Evolutionary conservation across 2,888 invertebrate species (phyloP).

Genomic region (Rotaria sp.): DNA sequence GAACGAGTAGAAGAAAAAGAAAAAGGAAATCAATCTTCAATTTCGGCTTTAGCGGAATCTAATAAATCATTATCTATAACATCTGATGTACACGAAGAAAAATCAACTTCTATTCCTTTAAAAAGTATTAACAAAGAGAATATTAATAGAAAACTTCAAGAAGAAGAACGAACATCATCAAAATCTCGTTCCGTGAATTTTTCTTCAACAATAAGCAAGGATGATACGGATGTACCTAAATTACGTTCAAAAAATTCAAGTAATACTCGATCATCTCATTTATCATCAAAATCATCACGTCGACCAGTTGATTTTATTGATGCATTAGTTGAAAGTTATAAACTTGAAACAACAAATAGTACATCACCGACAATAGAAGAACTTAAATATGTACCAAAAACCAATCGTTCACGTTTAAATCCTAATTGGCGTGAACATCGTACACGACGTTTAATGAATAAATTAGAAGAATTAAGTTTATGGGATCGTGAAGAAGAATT

Average conservation of each 20-base stretch:
- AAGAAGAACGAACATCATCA: background rate
- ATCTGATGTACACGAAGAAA: background rate
- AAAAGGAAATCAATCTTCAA: background rate
- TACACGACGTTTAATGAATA: slow-evolving; percentile 19
- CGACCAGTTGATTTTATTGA: slow-evolving; percentile 11
- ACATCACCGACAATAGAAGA: background rate
- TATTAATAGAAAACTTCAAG: background rate
- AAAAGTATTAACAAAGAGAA: background rate
- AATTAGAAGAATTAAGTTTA: slow-evolving; percentile 30
- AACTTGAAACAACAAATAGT: background rate
- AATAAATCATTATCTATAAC: background rate
- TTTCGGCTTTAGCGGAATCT: background rate
- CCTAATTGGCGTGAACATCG: slow-evolving; percentile 29
- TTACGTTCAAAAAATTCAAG: background rate
- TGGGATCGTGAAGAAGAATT: slow-evolving; percentile 29
- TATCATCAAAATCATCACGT: background rate
- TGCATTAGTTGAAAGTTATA: slow-evolving; percentile 4
- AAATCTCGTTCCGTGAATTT: background rate
- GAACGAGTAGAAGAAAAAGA: background rate
- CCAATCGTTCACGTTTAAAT: background rate
- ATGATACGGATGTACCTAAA: background rate
- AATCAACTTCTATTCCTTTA: background rate
- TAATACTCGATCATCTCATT: background rate
- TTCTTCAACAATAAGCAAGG: background rate
- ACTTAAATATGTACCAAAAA: slow-evolving; percentile 16